Evolutionary conservation across 2,888 invertebrate genomes (phyloP), one percentile per base, ranked within the genome.

Genomic region (Rhopalosiphum nymphaeae): DNA sequence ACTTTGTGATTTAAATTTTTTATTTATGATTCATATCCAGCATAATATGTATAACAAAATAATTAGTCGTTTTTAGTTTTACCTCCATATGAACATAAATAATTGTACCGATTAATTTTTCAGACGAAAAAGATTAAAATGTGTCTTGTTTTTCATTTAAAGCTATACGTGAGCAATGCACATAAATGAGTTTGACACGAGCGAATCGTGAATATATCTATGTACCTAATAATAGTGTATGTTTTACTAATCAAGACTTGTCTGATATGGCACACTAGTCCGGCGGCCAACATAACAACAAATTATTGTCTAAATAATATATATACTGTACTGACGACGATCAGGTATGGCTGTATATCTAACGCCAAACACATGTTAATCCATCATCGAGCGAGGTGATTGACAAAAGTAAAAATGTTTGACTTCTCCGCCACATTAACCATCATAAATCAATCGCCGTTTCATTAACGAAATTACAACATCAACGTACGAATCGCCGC

Each of bases 371-470:
- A 5, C 90, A 46, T 36, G 91, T 29, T 67, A 92, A 92, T 92
- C 87, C 87, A 92, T 92, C 92, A 92, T 92, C 49, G 42, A 3
- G 25, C 3, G 16, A 86, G 91, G 46, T 92, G 92, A 92, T 92
- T 92, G 92, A 92, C 92, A 92, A 92, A 92, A 92, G 90, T 57
- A 89, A 61, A 36, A 78, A 36, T 26, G 57, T 42, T 61, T 61
- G 92, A 91, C 57, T 86, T 36, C 10, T 42, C 42, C 61, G 88
- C 92, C 61, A 29, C 67, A 67, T 92, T 92, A 88, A 53, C 87
- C 87, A 87, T 92, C 92, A 92, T 92, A 87, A 92, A 92, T 92
- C 92, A 92, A 91, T 86, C 57, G 91, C n/a, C 86, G 91, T 91
- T 87, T 87, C 87, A 67, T 92, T 88, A 92, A 87, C 87, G 87